Evolutionary conservation across 2,113 vertebrate genomes (phyloP), one percentile per base, ranked within the genome.

Genomic region (Naja naja): DNA sequence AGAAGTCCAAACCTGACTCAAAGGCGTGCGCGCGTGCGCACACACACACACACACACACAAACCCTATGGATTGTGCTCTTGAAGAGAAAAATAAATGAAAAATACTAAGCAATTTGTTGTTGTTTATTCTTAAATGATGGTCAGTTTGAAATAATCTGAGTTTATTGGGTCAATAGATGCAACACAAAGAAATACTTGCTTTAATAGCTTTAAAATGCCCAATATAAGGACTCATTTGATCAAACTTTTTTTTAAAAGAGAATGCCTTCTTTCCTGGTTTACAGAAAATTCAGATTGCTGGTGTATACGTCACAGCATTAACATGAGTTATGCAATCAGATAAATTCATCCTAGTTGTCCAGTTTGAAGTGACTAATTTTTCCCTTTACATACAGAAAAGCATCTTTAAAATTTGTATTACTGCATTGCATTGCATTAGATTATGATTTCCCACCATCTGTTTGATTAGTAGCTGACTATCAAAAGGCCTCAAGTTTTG

Each of bases 91-190:
- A 11, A 34, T 39, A 39, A 49, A 91, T 20, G 16, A 39, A 85
- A 39, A 45, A 85, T 85, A 43, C 27, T 0, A 34, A 25, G n/a
- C 25, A 43, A 55, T 87, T 49, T 34, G 14, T 53, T 27, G 22
- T 87, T 87, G 45, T 43, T 7, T 91, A 20, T 56, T 56, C 34
- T 43, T 47, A 86, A 91, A 85, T 14, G 4, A 39, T 18, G 34
- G 7, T 81, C 14, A 94, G 49, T 93, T 69, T 52, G 18, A 92
- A 93, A 93, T 85, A 94, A 90, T 88, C 94, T 22, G 20, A 39
- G 55, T 54, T 5, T 30, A 85, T 47, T 69, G 30, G 53, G 45
- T 53, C 25, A 93, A 60, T 54, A 16, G 20, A 85, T 85, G 11
- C 12, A 45, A 91, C 47, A 89, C 56, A 0, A 7, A 94, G 91